Evolutionary conservation across 2,888 invertebrate species (phyloP).

Genomic region (Gnatocerus cornutus): DNA sequence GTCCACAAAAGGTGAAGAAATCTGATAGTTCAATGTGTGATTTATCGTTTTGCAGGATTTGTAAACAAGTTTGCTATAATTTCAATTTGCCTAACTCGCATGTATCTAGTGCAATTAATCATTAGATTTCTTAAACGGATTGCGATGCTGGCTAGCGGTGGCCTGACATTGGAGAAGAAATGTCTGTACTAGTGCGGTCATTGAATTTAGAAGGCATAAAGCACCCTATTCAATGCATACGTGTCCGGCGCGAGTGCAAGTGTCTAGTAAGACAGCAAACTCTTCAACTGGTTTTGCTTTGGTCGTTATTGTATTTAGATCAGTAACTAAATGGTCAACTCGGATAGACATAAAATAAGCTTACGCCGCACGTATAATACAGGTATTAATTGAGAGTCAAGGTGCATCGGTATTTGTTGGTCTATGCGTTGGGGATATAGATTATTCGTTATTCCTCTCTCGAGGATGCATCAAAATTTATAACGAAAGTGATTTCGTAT

Average conservation of each 20-base stretch:
- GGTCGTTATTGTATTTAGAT: constrained; percentile 50
- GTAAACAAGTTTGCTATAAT: neutral
- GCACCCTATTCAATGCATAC: constrained; percentile 66
- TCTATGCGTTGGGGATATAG: constrained; percentile 67
- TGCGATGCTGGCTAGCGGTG: constrained; percentile 45
- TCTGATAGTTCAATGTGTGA: neutral
- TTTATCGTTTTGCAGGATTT: neutral
- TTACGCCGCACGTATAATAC: constrained; percentile 64
- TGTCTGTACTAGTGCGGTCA: constrained; percentile 60
- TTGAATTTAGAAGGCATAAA: constrained; percentile 67
- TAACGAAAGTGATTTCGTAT: constrained; percentile 62
- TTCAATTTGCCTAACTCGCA: constrained; percentile 54
- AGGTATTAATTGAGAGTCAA: constrained; percentile 65
- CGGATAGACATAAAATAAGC: constrained; percentile 66
- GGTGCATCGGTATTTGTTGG: constrained; percentile 67
- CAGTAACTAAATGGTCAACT: constrained; percentile 58
- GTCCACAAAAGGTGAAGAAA: neutral
- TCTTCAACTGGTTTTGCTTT: constrained; percentile 47
- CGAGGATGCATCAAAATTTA: constrained; percentile 63
- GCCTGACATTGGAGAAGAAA: constrained; percentile 52
- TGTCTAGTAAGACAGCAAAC: constrained; percentile 56
- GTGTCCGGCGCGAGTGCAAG: constrained; percentile 63
- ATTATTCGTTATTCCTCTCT: constrained; percentile 65
- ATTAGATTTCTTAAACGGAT: constrained; percentile 55
- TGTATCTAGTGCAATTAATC: constrained; percentile 56